Evolutionary conservation across 2,113 vertebrate species (phyloP).

Genomic region (Collichthys lucidus): DNA sequence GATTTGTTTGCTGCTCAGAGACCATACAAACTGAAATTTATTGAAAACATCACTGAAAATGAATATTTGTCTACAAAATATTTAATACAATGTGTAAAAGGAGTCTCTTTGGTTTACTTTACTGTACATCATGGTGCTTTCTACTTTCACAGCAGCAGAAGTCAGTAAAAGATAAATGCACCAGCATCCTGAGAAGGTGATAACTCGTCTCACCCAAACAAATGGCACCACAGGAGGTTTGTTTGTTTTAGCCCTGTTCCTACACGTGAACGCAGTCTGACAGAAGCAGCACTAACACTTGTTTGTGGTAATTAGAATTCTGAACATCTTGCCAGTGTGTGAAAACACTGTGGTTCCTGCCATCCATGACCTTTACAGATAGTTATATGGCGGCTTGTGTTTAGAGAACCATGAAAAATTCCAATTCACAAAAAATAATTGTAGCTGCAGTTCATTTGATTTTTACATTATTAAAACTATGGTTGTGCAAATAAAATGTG

Average conservation of each 20-base stretch:
- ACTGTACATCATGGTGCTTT: background rate
- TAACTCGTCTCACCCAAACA: slow-evolving; percentile 15
- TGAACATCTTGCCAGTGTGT: slow-evolving; percentile 51
- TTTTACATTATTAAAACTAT: background rate
- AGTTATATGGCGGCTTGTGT: background rate
- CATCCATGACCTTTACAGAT: slow-evolving; percentile 16
- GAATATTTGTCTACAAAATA: background rate
- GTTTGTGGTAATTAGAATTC: slow-evolving; percentile 27
- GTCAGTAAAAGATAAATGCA: slow-evolving; percentile 48
- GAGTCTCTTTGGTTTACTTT: background rate
- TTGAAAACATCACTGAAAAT: background rate
- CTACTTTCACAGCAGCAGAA: slow-evolving; percentile 35
- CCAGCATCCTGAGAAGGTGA: slow-evolving; percentile 39
- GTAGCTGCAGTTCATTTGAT: background rate
- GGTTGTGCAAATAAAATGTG: background rate
- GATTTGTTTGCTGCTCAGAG: background rate
- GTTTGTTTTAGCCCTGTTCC: slow-evolving; percentile 37
- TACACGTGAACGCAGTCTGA: background rate
- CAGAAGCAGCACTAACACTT: slow-evolving; percentile 8
- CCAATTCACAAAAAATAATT: background rate
- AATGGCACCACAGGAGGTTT: slow-evolving; percentile 81
- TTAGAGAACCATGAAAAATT: background rate
- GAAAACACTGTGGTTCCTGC: slow-evolving; percentile 32
- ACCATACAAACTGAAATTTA: background rate
- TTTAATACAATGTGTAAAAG: background rate